These are phyloP conservation scores for Hemiprocne comata DNA, from an alignment of 2,113 vertebrate genomes.

Conservation along the genomic window DNA sequence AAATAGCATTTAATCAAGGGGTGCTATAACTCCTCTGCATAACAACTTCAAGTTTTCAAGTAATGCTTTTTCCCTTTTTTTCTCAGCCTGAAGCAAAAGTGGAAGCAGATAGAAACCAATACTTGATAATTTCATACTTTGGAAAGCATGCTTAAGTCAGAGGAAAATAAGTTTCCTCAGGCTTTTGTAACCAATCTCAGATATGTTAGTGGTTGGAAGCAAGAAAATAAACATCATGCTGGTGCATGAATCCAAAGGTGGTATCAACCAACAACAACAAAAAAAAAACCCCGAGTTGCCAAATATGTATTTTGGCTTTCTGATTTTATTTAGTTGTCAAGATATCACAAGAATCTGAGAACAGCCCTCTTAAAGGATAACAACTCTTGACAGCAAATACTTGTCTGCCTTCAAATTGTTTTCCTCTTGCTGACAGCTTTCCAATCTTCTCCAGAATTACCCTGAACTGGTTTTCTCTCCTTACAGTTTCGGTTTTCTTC, in stretches of 20 bases:
- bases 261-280: neutral
- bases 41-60: neutral
- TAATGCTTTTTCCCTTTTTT: neutral
- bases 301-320: slow-evolving; percentile 36
- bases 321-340: slow-evolving; percentile 51
- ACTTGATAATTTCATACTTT: neutral
- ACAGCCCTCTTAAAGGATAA: slow-evolving; percentile 10
- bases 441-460: slow-evolving; percentile 42
- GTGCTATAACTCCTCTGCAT: neutral
- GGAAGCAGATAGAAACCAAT: neutral
- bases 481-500: slow-evolving; percentile 6
- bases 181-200: neutral
- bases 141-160: neutral
- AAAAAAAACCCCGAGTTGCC: neutral
- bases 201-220: neutral
- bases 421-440: slow-evolving; percentile 49
- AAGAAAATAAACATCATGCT: neutral
- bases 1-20: neutral
- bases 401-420: slow-evolving; percentile 45
- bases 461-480: slow-evolving; percentile 20
- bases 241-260: neutral
- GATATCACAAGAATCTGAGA: neutral
- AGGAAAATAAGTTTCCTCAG: neutral
- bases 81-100: neutral
- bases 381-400: slow-evolving; percentile 12